A percentile compares a stretch with the other conserved stretches of the same genome.
These are phyloP conservation scores for Spheniscus humboldti DNA, from an alignment of 2,797 vertebrate genomes.

Conservation along the genomic window DNA sequence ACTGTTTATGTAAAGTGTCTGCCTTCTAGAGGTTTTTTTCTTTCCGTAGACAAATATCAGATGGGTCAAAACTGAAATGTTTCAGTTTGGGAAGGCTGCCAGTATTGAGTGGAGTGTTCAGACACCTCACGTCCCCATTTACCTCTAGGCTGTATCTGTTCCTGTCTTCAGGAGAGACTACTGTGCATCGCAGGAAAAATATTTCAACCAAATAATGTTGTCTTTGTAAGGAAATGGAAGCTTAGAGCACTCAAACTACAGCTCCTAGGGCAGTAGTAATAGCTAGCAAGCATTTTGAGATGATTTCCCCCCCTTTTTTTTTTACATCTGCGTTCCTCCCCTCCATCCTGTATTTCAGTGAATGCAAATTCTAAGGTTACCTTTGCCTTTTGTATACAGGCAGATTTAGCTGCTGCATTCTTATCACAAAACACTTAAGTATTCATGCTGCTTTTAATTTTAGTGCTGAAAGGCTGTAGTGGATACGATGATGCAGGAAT, in stretches of 20 bases:
- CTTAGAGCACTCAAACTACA: not conserved
- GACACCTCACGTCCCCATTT: not conserved
- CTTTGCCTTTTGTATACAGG: constrained; percentile 26
- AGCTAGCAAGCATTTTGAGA: not conserved
- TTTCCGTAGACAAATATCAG: not conserved
- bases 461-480: constrained; percentile 17
- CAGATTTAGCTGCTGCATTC: not conserved
- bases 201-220: not conserved
- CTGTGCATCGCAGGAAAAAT: not conserved
- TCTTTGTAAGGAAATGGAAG: not conserved
- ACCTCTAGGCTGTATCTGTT: constrained; percentile 17
- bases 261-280: not conserved
- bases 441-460: constrained; percentile 30
- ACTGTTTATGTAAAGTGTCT: not conserved
- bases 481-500: not conserved
- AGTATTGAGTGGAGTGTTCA: not conserved
- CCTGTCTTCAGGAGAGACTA: constrained; percentile 10
- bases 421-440: constrained; percentile 26
- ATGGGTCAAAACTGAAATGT: not conserved
- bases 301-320: rapidly evolving
- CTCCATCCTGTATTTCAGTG: not conserved
- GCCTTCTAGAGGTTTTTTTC: not conserved
- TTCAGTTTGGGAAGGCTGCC: not conserved
- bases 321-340: not conserved
- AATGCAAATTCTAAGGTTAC: not conserved